A percentile compares a stretch with the other conserved stretches of the same genome.
Evolutionary conservation across 2,797 vertebrate genomes (phyloP).

Genomic region (Ibycter americanus): DNA sequence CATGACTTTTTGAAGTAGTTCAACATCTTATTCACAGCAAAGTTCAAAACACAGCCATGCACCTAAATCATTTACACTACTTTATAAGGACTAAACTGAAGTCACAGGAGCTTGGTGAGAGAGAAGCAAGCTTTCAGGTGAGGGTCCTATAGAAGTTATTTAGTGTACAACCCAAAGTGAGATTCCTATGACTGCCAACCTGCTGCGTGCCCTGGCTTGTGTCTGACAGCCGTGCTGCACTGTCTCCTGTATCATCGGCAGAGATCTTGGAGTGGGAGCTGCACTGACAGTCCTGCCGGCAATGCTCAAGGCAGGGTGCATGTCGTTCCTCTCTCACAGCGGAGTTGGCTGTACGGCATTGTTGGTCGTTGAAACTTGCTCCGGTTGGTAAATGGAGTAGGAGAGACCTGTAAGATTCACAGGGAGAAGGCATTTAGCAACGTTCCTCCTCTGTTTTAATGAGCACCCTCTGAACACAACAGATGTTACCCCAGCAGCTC

Average conservation of each 20-base stretch:
- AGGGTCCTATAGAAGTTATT: background rate
- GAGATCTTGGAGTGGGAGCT: background rate
- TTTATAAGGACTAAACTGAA: background rate
- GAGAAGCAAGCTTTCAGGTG: background rate
- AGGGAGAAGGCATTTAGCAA: background rate
- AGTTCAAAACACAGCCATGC: background rate
- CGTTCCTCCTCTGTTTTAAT: background rate
- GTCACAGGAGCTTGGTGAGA: background rate
- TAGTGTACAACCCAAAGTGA: constrained; percentile 12
- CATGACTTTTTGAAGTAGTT: background rate
- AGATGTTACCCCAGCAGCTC: constrained; percentile 39
- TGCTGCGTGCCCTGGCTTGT: constrained; percentile 67
- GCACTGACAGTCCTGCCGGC: constrained; percentile 3
- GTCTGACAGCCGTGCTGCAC: constrained; percentile 45
- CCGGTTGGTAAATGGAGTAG: background rate
- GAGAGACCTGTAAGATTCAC: background rate
- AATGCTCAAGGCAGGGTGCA: background rate
- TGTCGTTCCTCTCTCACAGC: background rate
- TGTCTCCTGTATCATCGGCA: constrained; percentile 33
- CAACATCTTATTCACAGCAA: background rate
- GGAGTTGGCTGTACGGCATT: background rate
- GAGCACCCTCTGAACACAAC: background rate
- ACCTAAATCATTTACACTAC: background rate
- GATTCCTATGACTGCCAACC: constrained; percentile 48
- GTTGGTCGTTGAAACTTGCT: background rate